phyloP scores from a whole-genome alignment of 2,888 invertebrate genomes.

The Eupithecia centaureata region DNA sequence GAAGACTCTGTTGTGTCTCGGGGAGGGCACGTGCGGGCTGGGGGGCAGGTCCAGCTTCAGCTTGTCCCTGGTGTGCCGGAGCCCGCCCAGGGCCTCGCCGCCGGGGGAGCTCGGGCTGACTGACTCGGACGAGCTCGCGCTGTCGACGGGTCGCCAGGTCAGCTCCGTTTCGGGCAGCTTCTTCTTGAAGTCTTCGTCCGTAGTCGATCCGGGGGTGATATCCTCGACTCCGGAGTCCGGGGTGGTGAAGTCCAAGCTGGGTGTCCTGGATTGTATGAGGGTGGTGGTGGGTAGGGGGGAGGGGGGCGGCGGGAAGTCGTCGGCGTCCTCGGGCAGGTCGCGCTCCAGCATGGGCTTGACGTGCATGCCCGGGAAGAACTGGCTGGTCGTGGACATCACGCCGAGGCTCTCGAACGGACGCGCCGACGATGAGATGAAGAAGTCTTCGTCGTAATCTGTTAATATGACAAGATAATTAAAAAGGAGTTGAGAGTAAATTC shows the following conservation, averaged over 20 bases:
- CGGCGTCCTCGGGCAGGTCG: conserved; percentile 56
- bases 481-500: too few relatives aligned
- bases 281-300: conserved; percentile 55
- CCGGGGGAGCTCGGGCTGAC: conserved; percentile 75
- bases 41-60: conserved; percentile 88
- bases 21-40: conserved; percentile 78
- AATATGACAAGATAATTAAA: neutral
- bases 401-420: conserved; percentile 88
- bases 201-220: conserved; percentile 79
- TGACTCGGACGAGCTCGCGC: conserved; percentile 75
- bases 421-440: conserved; percentile 89
- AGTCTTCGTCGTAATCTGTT: conserved; percentile 86
- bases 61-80: conserved; percentile 88
- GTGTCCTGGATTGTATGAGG: conserved; percentile 55
- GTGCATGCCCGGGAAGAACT: conserved; percentile 88
- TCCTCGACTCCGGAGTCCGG: conserved; percentile 87
- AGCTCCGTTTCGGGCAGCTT: conserved; percentile 55
- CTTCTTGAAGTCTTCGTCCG: conserved; percentile 68
- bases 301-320: conserved; percentile 58
- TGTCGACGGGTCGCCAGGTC: conserved; percentile 66
- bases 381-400: conserved; percentile 83
- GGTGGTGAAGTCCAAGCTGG: conserved; percentile 80
- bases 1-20: conserved; percentile 72
- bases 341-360: conserved; percentile 62
- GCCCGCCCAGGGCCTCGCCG: conserved; percentile 85